These are phyloP conservation scores for Hippocampus mohnikei DNA, from an alignment of 2,113 vertebrate genomes.

Conservation along the genomic window DNA sequence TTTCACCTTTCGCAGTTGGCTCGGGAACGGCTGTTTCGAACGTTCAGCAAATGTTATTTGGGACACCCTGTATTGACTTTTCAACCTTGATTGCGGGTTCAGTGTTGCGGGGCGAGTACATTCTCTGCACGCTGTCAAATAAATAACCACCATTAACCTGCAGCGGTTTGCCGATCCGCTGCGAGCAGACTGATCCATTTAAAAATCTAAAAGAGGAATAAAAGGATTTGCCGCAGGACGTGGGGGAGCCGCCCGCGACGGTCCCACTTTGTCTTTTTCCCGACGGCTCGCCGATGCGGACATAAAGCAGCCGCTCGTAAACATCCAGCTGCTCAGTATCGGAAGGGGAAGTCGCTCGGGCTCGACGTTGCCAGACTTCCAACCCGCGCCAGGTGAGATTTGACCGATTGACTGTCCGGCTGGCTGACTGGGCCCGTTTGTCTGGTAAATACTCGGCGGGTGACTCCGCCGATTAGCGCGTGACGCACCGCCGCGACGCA, in stretches of 20 bases:
- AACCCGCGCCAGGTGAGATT: neutral
- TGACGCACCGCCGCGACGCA: too few relatives aligned
- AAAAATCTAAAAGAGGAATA: slow-evolving; percentile 8
- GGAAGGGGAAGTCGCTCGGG: neutral
- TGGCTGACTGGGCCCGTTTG: neutral
- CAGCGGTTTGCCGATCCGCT: neutral
- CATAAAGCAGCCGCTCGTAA: slow-evolving; percentile 11
- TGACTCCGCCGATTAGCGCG: neutral
- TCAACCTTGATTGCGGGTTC: neutral
- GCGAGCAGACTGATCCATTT: slow-evolving; percentile 7
- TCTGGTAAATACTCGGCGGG: neutral
- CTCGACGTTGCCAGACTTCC: neutral
- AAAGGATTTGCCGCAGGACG: slow-evolving; percentile 9
- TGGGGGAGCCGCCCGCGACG: neutral
- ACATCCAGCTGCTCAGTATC: neutral
- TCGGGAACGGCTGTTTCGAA: neutral
- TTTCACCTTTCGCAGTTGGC: neutral
- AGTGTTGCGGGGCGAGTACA: neutral
- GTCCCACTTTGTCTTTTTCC: neutral
- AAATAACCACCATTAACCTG: neutral
- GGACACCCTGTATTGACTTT: neutral
- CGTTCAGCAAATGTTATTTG: neutral
- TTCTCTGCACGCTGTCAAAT: neutral
- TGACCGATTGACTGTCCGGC: neutral
- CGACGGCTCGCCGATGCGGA: slow-evolving; percentile 3